These are phyloP conservation scores for Umimayanthus kanabou DNA, from an alignment of 92 coral and sea anemone genomes.

Conservation along the genomic window DNA sequence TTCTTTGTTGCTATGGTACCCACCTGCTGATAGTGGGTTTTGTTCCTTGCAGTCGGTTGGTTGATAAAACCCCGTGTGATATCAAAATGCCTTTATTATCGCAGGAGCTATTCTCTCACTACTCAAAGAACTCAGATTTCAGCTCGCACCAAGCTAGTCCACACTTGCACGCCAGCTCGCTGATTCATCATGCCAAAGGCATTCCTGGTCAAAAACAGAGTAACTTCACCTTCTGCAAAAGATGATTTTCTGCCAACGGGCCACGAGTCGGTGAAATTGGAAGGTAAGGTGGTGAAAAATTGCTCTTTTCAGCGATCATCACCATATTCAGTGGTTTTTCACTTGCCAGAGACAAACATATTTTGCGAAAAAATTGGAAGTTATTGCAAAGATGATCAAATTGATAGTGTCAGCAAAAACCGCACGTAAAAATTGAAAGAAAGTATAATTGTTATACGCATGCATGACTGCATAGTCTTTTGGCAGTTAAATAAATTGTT, in stretches of 20 bases:
- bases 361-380: not conserved
- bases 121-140: slow-evolving; percentile 66
- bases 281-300: slow-evolving; percentile 62
- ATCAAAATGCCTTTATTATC: slow-evolving; percentile 76
- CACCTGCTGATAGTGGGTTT: slow-evolving; percentile 77
- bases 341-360: not conserved
- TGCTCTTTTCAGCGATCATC: slow-evolving; percentile 66
- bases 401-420: not conserved
- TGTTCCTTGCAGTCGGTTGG: slow-evolving; percentile 58
- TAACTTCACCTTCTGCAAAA: slow-evolving; percentile 8
- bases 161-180: slow-evolving; percentile 19
- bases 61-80: slow-evolving; percentile 62
- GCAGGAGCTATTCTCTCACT: slow-evolving; percentile 61
- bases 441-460: not conserved
- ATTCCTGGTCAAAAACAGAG: slow-evolving; percentile 79
- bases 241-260: slow-evolving; percentile 47
- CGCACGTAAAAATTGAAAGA: not conserved
- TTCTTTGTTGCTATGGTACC: slow-evolving; percentile 76
- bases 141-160: slow-evolving; percentile 39
- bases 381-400: not conserved
- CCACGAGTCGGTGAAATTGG: slow-evolving; percentile 35
- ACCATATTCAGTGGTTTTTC: slow-evolving; percentile 1
- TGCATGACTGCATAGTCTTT: slow-evolving; percentile 4
- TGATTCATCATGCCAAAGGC: slow-evolving; percentile 71
- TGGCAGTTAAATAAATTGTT: slow-evolving; percentile 19